Conservation (phyloP, 2,113 vertebrate genomes). For the Oenanthe oenanthe region DNA sequence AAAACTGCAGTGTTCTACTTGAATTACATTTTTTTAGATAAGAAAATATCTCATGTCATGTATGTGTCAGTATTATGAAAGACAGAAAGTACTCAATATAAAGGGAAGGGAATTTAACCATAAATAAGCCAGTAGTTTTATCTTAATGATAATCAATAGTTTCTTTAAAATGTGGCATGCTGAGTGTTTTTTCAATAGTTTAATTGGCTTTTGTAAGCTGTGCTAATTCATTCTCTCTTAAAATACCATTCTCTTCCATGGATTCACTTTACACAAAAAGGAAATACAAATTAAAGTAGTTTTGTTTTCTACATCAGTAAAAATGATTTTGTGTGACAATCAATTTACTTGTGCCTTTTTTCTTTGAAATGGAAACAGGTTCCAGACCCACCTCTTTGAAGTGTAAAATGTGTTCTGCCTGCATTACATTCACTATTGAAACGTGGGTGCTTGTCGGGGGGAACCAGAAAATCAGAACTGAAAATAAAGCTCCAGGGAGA, state of each 20-base stretch:
- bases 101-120: background rate
- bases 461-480: background rate
- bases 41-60: background rate
- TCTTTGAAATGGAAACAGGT: background rate
- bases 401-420: background rate
- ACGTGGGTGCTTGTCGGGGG: background rate
- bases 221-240: background rate
- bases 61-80: background rate
- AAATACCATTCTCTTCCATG: background rate
- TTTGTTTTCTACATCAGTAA: background rate
- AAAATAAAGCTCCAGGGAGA: background rate
- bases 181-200: constrained; percentile 4
- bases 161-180: background rate
- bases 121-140: background rate
- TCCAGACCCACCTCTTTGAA: background rate
- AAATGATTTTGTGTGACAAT: background rate
- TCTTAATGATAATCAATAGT: background rate
- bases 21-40: background rate
- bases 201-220: background rate
- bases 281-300: background rate
- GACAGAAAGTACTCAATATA: background rate
- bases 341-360: background rate
- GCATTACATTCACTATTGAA: background rate
- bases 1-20: background rate
- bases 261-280: background rate